Conservation (phyloP, 2,888 invertebrate genomes). For the Tineola bisselliella region DNA sequence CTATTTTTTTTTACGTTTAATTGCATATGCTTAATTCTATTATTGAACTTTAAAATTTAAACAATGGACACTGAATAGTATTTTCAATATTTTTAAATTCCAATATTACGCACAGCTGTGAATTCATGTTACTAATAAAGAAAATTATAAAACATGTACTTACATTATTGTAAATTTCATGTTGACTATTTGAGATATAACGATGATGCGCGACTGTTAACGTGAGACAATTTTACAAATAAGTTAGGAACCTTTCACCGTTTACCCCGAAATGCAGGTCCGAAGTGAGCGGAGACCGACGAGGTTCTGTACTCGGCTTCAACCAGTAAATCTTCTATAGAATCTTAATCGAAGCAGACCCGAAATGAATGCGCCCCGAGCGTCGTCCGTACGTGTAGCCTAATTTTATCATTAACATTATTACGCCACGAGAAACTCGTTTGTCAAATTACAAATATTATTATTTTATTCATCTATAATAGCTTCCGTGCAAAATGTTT, state of each 20-base stretch:
- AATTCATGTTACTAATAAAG: background rate
- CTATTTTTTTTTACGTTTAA: no score
- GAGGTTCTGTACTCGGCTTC: conserved; percentile 36
- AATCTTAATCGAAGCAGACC: conserved; percentile 9
- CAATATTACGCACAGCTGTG: background rate
- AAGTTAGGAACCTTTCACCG: conserved; percentile 4
- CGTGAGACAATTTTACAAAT: background rate
- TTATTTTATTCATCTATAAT: background rate
- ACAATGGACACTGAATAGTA: no score
- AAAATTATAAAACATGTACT: conserved; percentile 11
- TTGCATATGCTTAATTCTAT: no score
- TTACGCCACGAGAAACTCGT: background rate
- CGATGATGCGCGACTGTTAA: background rate
- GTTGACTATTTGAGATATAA: background rate
- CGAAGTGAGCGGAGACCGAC: conserved; percentile 51
- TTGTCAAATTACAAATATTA: background rate
- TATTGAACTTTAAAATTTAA: no score
- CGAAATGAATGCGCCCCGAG: conserved; percentile 10
- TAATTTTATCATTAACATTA: conserved; percentile 12
- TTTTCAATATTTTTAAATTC: background rate
- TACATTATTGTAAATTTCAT: conserved; percentile 15
- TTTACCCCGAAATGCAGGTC: conserved; percentile 35
- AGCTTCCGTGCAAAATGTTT: background rate
- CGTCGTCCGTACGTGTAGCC: conserved; percentile 3
- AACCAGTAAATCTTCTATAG: conserved; percentile 7